These are phyloP conservation scores for Ectemnius continuus DNA, from an alignment of 2,888 invertebrate genomes.

Conservation along the genomic window DNA sequence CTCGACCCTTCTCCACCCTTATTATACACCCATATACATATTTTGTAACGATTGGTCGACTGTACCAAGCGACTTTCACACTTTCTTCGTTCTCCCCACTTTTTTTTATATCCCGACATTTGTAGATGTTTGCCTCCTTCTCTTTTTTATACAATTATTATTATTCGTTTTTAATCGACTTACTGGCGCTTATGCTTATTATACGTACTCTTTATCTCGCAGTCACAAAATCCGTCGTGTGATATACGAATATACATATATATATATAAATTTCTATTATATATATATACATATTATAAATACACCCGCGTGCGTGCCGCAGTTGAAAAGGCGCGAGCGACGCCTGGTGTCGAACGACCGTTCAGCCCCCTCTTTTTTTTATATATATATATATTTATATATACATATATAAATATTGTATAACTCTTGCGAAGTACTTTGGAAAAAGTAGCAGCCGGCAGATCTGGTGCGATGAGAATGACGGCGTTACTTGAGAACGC, in stretches of 20 bases:
- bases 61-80: conserved; percentile 36
- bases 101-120: conserved; percentile 15
- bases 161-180: conserved; percentile 40
- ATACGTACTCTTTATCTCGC: conserved; percentile 65
- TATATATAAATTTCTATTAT: conserved; percentile 23
- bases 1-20: conserved; percentile 33
- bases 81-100: conserved; percentile 19
- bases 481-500: conserved; percentile 32
- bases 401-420: conserved; percentile 43
- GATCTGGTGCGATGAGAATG: conserved; percentile 54
- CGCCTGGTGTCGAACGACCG: conserved; percentile 46
- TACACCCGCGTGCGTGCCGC: conserved; percentile 41
- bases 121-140: conserved; percentile 17
- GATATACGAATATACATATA: conserved; percentile 53
- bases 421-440: conserved; percentile 46
- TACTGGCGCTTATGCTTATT: conserved; percentile 62
- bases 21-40: conserved; percentile 25
- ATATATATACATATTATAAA: conserved; percentile 40
- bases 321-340: conserved; percentile 27
- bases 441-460: conserved; percentile 34
- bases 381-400: conserved; percentile 30
- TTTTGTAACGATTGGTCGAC: conserved; percentile 31
- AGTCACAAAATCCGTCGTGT: conserved; percentile 74
- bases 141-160: conserved; percentile 52
- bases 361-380: conserved; percentile 38